A percentile compares a stretch with the other conserved stretches of the same genome.
Conservation (phyloP, 2,113 vertebrate species). For the Poicephalus gulielmi region DNA sequence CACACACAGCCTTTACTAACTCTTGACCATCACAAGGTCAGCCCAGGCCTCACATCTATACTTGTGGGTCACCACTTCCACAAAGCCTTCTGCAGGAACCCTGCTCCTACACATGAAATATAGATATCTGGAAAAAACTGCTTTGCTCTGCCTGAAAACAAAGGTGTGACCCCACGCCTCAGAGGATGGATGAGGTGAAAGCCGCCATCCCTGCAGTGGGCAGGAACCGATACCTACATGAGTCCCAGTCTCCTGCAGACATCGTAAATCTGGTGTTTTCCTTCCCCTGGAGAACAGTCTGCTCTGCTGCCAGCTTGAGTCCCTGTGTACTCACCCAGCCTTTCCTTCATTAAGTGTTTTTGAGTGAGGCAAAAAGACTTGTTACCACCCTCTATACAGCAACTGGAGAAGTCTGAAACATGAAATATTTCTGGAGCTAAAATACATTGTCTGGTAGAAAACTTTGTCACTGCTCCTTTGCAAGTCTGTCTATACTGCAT, state of each 20-base stretch:
- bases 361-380: not conserved
- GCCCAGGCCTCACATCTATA: rapidly evolving
- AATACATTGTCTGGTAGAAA: not conserved
- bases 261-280: not conserved
- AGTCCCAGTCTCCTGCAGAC: not conserved
- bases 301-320: not conserved
- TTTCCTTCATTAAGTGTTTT: not conserved
- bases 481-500: not conserved
- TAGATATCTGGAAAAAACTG: not conserved
- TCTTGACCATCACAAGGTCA: not conserved
- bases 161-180: rapidly evolving
- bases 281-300: not conserved
- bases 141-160: not conserved
- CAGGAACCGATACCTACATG: not conserved
- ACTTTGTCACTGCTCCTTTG: not conserved
- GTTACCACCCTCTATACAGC: not conserved
- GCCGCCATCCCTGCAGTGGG: rapidly evolving
- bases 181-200: not conserved
- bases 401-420: not conserved
- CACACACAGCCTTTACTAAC: not conserved
- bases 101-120: not conserved
- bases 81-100: not conserved
- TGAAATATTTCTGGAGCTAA: not conserved
- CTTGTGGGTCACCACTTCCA: not conserved
- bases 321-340: not conserved